Evolutionary conservation across 37 sponge, comb jelly and placozoan species (phyloP).

Genomic region (Cliona cf. orientalis): DNA sequence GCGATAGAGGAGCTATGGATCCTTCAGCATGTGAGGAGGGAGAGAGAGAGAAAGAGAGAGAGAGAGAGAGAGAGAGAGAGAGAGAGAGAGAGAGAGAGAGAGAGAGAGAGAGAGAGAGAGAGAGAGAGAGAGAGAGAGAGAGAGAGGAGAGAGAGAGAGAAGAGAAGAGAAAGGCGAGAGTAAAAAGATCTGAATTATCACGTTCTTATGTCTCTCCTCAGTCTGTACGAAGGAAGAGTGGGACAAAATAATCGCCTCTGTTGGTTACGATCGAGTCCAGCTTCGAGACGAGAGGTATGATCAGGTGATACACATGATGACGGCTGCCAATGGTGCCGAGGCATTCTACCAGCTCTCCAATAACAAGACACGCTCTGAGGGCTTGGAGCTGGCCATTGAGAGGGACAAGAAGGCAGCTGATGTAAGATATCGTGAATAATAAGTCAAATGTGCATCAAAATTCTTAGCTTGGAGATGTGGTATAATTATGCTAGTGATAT

Average conservation of each 20-base stretch:
- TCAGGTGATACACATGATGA: conserved; percentile 79
- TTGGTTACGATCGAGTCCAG: conserved; percentile 19
- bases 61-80: conserved; percentile 19
- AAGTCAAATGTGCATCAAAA: too few species aligned
- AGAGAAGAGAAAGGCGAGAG: background rate
- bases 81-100: background rate
- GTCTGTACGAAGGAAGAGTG: conserved; percentile 69
- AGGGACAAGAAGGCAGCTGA: conserved; percentile 52
- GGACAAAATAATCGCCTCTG: conserved; percentile 18
- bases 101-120: conserved; percentile 10
- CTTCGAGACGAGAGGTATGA: conserved; percentile 79
- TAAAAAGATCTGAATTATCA: background rate
- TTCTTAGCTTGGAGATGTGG: too few species aligned
- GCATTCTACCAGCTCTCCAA: conserved; percentile 64
- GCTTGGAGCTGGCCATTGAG: conserved; percentile 48
- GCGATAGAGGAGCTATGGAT: conserved; percentile 85
- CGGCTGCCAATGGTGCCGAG: conserved; percentile 83
- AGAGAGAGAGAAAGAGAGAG: background rate
- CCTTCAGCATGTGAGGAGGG: conserved; percentile 72
- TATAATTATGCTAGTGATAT: too few species aligned
- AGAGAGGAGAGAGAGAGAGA: background rate
- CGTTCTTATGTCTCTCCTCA: conserved; percentile 4
- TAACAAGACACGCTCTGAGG: conserved; percentile 46
- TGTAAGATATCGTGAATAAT: too few species aligned
- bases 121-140: background rate